Evolutionary conservation across 2,797 vertebrate species (phyloP), one percentile per base, ranked within the genome.

Genomic region (Eulemur rubriventer): DNA sequence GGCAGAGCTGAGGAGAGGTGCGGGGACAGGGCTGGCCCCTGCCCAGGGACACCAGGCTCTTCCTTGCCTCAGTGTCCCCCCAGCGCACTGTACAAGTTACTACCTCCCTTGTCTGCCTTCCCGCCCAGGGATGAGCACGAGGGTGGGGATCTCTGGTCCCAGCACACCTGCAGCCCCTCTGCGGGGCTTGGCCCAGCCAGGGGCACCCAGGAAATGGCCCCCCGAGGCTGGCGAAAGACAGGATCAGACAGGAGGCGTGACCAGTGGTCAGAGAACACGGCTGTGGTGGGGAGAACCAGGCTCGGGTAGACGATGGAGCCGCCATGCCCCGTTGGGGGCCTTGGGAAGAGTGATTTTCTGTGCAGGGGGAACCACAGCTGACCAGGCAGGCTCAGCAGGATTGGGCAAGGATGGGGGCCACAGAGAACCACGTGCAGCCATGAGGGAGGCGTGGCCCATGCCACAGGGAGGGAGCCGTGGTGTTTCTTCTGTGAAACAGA

Each of bases 371-470:
- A 30, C 41, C 20, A 9, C 22, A 30, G 43, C 28, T 63, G 22
- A 12, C 12, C 7, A 7, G 52, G 57, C 20, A 59, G 63, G 2
- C n/a, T 80, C 43, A 1, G 26, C 14, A 9, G 24, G 33, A 28
- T 26, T 20, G 28, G 52, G 18, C 14, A 7, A 11, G 20, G n/a
- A 14, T 0, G 5, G 4, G 48, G 33, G 1, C 1, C 0, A 1
- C 0, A 9, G 28, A 3, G 20, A 6, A 33, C 12, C 18, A 17
- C 11, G 26, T 24, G 50, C n/a, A 43, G 72, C n/a, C 35, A 17
- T 57, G 7, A 35, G 0, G 0, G 63, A 33, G 30, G 24, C 7
- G 10, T 4, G 38, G 24, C 41, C 4, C 10, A 16, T 20, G 46
- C 46, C 26, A 2, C 30, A 18, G 11, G 24, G 38, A 57, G 38